These are phyloP conservation scores for Hyposmocoma kahamanoa DNA, from an alignment of 1,140 invertebrate species.

Conservation along the genomic window DNA sequence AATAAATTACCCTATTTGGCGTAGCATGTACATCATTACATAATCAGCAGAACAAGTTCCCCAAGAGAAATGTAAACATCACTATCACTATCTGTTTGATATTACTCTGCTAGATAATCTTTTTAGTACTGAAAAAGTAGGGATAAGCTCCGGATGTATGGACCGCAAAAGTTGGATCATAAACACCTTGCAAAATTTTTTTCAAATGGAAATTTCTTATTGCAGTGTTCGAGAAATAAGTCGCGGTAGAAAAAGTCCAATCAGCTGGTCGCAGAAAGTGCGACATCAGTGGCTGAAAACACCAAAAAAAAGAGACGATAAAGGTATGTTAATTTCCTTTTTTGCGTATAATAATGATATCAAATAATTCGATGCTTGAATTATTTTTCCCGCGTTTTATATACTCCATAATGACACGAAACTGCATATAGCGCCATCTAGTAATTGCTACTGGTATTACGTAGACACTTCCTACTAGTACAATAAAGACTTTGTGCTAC, in stretches of 20 bases:
- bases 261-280: constrained; percentile 72
- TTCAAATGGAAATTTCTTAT: constrained; percentile 24
- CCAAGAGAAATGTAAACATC: constrained; percentile 44
- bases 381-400: too few species aligned
- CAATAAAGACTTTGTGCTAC: too few species aligned
- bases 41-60: too few species aligned
- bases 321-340: constrained; percentile 34
- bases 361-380: too few species aligned
- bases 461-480: too few species aligned
- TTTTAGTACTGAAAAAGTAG: too few species aligned
- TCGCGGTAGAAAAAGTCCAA: constrained; percentile 57
- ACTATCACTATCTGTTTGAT: constrained; percentile 48
- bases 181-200: too few species aligned
- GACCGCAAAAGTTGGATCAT: too few species aligned
- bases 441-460: not conserved
- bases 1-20: constrained; percentile 16
- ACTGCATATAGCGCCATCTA: constrained; percentile 32
- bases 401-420: not conserved
- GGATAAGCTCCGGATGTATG: too few species aligned
- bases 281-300: constrained; percentile 66
- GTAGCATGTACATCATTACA: too few species aligned
- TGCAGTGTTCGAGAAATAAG: constrained; percentile 61
- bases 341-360: too few species aligned
- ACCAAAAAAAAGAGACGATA: constrained; percentile 46
- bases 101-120: too few species aligned